Evolutionary conservation across 92 coral and sea anemone genomes (phyloP).

Genomic region (Palythoa caribaeorum): DNA sequence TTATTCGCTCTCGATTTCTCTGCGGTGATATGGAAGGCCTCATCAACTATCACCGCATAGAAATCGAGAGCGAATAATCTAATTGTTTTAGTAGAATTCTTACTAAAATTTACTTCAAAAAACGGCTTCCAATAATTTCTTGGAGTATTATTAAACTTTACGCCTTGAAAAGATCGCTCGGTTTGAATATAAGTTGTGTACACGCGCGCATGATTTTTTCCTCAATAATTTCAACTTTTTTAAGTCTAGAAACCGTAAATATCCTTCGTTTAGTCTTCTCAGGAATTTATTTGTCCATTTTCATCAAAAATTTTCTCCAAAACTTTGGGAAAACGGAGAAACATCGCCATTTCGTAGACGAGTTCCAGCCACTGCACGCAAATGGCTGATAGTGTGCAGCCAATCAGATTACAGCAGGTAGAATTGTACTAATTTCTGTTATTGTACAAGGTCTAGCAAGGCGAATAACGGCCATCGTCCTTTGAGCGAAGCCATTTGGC

Average conservation of each 20-base stretch:
- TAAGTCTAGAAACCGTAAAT: slow-evolving; percentile 8
- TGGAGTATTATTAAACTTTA: slow-evolving; percentile 24
- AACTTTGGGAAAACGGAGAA: slow-evolving; percentile 38
- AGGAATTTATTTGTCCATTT: slow-evolving; percentile 25
- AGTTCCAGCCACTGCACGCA: slow-evolving; percentile 42
- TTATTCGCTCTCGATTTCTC: too few relatives aligned
- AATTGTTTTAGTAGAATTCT: slow-evolving; percentile 44
- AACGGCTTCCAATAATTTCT: slow-evolving; percentile 33
- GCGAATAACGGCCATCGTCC: too few relatives aligned
- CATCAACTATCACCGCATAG: slow-evolving; percentile 50
- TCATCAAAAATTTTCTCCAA: slow-evolving; percentile 2
- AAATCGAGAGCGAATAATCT: slow-evolving; percentile 42
- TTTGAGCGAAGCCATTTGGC: too few relatives aligned
- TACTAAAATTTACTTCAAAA: slow-evolving; percentile 6
- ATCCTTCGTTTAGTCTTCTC: slow-evolving; percentile 28
- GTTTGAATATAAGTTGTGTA: slow-evolving; percentile 29
- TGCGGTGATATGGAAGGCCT: too few relatives aligned
- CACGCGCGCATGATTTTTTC: background rate
- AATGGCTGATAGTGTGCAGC: slow-evolving; percentile 32
- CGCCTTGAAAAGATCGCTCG: slow-evolving; percentile 12
- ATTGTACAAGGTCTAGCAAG: too few relatives aligned
- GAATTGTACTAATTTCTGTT: background rate
- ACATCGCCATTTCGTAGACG: slow-evolving; percentile 20
- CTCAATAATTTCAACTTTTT: slow-evolving; percentile 30
- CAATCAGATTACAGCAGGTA: slow-evolving; percentile 19